Base-by-base conservation (phyloP, 2,888 invertebrate genomes). In the Conops quadrifasciatus region DNA sequence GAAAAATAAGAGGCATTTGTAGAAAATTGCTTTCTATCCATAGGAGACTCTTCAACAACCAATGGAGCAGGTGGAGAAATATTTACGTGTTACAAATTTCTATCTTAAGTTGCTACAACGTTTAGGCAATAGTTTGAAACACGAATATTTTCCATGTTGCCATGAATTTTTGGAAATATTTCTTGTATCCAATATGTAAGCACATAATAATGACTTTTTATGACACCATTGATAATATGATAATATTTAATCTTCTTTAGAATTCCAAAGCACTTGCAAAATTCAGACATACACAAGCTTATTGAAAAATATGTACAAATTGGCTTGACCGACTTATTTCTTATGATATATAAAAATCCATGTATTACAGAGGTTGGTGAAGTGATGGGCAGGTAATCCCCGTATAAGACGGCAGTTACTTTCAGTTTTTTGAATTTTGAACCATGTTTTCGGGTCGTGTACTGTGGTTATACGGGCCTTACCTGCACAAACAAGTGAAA, bases 81-180 rank as follows among this genome's bases (percentile, higher is more conserved):
- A 76, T 56, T 70, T 82, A 0, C 78, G 78, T 53, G 66, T 81
- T 0, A 72, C 78, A 0, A 77, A 76, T 36, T 77, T 75, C 9
- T 80, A 80, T 70, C 43, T 81, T 45, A 75, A 73, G 66, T 75
- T 82, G 70, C 53, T 82, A 7, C 72, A 75, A 15, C 77, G 77
- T 4, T 71, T 81, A 0, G 60, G 65, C 1, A 67, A 56, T 1
- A 72, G 74, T 24, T 74, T 75, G 11, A 53, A 59, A 78, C 77
- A 87, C 86, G 0, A 88, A 0, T 36, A 71, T 2, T 75, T 75
- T 64, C 69, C 60, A 11, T 71, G 75, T 65, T 68, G 73, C 28
- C 71, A 75, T 15, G 73, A 75, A 0, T 67, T 80, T 1, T 60
- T 77, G 5, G 64, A 66, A 63, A 21, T 71, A 67, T 13, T 67